Evolutionary conservation across 2,888 invertebrate genomes (phyloP), one percentile per base, ranked within the genome.

Genomic region (Amblyjoppa fuscipennis): DNA sequence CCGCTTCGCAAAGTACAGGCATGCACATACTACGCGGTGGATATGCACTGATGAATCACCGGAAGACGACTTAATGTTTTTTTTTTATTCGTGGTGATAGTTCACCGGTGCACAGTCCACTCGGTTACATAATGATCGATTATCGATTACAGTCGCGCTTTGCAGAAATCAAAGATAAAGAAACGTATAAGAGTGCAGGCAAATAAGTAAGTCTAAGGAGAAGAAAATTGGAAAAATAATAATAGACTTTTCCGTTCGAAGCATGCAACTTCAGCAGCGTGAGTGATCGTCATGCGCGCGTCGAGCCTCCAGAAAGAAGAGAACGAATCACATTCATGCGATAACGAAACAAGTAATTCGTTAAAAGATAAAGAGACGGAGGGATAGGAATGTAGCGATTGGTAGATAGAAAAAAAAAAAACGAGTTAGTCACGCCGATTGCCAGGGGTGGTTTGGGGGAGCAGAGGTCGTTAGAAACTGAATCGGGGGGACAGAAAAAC

Each of bases 301-400:
- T 68, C 74, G 81, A 81, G 69, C 82, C 70, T 85, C 75, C 85
- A 85, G 81, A 75, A 68, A 85, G 81, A 75, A 68, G 81, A 71
- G 71, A 41, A 75, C 70, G 41, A 56, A 81, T 74, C 6, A 64
- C 13, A 71, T 51, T 66, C 75, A 56, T 82, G 81, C 73, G 66
- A 51, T 75, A 59, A 74, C 16, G 51, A 53, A 31, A 41, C 20
- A 59, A 59, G 11, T 45, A 74, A 80, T 38, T 49, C 45, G 28
- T 25, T n/a, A 41, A 38, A 70, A 69, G 41, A 81, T 51, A 38
- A 25, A 28, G 20, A 31, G 53, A 71, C 9, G 71, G 49, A 45
- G 66, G 25, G 49, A 34, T 28, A 61, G 59, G 34, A 59, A 49
- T 78, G 49, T 77, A 69, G 34, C 73, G 73, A 68, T 38, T 3